Evolutionary conservation across 2,888 invertebrate species (phyloP).

Genomic region (Hemithea aestivaria): DNA sequence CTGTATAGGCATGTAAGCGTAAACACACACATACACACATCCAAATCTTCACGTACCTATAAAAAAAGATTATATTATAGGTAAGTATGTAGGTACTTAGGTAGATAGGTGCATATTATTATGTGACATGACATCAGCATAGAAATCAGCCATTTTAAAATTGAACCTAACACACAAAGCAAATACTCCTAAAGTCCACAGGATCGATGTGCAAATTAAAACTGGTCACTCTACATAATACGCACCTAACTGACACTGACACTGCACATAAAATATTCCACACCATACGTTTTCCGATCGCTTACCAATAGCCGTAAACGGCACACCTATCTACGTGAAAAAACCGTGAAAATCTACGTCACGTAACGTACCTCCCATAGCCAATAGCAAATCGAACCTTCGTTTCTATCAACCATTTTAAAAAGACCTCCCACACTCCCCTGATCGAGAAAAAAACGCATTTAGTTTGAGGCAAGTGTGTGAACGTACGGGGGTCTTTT

Average conservation of each 20-base stretch:
- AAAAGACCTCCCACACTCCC: conserved; percentile 35
- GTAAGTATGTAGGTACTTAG: no score
- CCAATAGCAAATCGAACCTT: conserved; percentile 74
- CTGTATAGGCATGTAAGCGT: no score
- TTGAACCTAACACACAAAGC: no score
- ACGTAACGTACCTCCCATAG: conserved; percentile 58
- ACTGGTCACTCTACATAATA: no score
- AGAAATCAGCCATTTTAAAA: no score
- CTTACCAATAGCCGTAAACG: conserved; percentile 41
- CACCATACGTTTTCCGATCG: conserved; percentile 21
- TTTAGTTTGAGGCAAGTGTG: conserved; percentile 12
- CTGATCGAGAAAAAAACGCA: conserved; percentile 9
- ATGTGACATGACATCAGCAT: no score
- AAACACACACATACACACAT: no score
- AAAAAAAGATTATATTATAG: no score
- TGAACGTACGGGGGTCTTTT: conserved; percentile 29
- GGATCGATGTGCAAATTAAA: no score
- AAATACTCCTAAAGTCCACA: no score
- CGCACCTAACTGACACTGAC: conserved; percentile 1
- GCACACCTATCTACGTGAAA: conserved; percentile 48
- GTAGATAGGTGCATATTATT: no score
- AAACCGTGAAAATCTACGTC: conserved; percentile 69
- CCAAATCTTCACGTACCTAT: no score
- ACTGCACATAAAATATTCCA: conserved; percentile 5
- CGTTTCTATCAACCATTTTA: conserved; percentile 31